A percentile compares a stretch with the other conserved stretches of the same genome.
Evolutionary conservation across 2,797 vertebrate genomes (phyloP).

Genomic region (Neosilurus mollespiculum): DNA sequence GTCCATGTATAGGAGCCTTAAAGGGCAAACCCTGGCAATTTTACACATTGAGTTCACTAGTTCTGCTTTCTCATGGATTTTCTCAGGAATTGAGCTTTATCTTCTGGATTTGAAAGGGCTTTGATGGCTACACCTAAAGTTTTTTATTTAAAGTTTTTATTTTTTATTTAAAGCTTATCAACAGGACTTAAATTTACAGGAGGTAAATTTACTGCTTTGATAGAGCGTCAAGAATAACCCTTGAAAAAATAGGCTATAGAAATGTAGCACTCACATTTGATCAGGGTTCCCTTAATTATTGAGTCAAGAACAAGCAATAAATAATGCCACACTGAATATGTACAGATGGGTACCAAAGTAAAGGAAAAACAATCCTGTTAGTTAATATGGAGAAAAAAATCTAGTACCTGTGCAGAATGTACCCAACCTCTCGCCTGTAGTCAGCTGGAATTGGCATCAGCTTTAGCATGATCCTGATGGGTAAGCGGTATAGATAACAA

Average conservation of each 20-base stretch:
- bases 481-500: no score
- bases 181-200: not conserved
- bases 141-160: not conserved
- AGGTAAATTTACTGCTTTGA: slow-evolving; percentile 3
- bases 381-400: no score
- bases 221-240: not conserved
- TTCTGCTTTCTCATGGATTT: not conserved
- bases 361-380: not conserved
- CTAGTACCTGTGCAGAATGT: no score
- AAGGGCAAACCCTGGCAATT: not conserved
- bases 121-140: not conserved
- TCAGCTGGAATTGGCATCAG: no score
- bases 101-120: slow-evolving; percentile 47
- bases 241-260: not conserved
- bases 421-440: no score
- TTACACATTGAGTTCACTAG: not conserved
- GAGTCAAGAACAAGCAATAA: not conserved
- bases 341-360: not conserved
- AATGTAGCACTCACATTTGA: not conserved
- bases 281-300: not conserved
- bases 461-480: no score
- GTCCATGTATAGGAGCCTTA: not conserved
- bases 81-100: not conserved
- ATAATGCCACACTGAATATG: not conserved
- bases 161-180: not conserved